These are phyloP conservation scores for Euproctis similis DNA, from an alignment of 2,888 invertebrate species.

Conservation along the genomic window DNA sequence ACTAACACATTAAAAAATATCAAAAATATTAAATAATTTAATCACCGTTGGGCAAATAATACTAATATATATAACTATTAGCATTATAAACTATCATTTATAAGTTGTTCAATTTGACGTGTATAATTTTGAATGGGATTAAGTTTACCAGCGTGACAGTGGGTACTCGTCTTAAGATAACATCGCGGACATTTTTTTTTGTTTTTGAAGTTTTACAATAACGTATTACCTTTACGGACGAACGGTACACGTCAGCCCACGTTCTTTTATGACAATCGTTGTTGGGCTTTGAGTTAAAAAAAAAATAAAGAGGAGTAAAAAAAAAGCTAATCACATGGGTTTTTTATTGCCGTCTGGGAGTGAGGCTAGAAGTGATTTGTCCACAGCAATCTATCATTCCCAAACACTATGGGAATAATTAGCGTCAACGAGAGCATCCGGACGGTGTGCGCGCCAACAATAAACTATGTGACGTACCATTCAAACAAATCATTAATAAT, in stretches of 20 bases:
- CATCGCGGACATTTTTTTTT: slow-evolving; percentile 42
- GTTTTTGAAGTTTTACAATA: slow-evolving; percentile 41
- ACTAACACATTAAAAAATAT: too few species aligned
- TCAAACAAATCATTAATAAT: slow-evolving; percentile 75
- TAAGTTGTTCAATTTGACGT: slow-evolving; percentile 19
- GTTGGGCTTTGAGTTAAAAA: slow-evolving; percentile 44
- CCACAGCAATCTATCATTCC: slow-evolving; percentile 72
- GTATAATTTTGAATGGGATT: slow-evolving; percentile 50
- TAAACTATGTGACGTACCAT: slow-evolving; percentile 66
- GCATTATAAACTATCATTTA: slow-evolving; percentile 19
- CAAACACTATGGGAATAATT: slow-evolving; percentile 73
- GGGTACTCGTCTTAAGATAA: slow-evolving; percentile 42
- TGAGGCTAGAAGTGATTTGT: slow-evolving; percentile 70
- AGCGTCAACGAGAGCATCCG: slow-evolving; percentile 73
- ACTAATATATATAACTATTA: too few species aligned
- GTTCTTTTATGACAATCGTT: slow-evolving; percentile 52
- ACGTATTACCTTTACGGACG: slow-evolving; percentile 56
- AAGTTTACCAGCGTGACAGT: slow-evolving; percentile 50
- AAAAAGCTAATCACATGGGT: slow-evolving; percentile 61
- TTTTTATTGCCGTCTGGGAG: slow-evolving; percentile 61
- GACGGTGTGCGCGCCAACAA: slow-evolving; percentile 64
- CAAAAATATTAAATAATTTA: too few species aligned
- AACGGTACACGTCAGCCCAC: slow-evolving; percentile 49
- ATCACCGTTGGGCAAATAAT: too few species aligned
- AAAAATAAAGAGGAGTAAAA: too few species aligned